Evolutionary conservation across 2,113 vertebrate species (phyloP).

Genomic region (Vidua chalybeata): DNA sequence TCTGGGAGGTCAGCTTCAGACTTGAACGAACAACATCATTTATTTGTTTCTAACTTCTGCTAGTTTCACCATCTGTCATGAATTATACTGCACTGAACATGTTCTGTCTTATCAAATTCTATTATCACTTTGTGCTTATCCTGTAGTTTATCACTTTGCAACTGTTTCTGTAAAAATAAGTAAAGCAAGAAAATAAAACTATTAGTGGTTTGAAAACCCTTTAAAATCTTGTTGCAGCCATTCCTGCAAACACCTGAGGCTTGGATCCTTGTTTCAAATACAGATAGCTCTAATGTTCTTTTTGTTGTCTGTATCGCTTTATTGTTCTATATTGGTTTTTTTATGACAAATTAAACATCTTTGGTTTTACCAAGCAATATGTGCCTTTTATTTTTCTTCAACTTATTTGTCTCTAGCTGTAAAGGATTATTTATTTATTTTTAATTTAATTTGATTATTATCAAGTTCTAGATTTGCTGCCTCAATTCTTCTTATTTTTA

Average conservation of each 20-base stretch:
- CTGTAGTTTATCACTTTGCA: neutral
- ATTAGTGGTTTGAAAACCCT: slow-evolving; percentile 27
- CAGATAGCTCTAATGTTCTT: neutral
- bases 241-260: slow-evolving; percentile 4
- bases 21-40: neutral
- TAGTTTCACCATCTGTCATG: slow-evolving; percentile 15
- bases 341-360: neutral
- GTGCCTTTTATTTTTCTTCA: neutral
- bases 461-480: neutral
- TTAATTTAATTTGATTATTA: neutral
- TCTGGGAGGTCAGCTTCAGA: neutral
- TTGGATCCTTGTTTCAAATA: neutral
- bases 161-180: neutral
- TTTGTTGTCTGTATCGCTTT: neutral
- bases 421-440: neutral
- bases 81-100: neutral
- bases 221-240: slow-evolving; percentile 19
- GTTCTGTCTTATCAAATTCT: slow-evolving; percentile 45
- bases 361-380: neutral
- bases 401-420: neutral
- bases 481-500: neutral
- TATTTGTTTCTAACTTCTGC: slow-evolving; percentile 6
- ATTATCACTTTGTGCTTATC: slow-evolving; percentile 38
- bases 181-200: slow-evolving; percentile 33
- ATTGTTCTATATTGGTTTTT: neutral